phyloP scores from a whole-genome alignment of 2,888 invertebrate genomes.

The Orthonychiurus folsomi region DNA sequence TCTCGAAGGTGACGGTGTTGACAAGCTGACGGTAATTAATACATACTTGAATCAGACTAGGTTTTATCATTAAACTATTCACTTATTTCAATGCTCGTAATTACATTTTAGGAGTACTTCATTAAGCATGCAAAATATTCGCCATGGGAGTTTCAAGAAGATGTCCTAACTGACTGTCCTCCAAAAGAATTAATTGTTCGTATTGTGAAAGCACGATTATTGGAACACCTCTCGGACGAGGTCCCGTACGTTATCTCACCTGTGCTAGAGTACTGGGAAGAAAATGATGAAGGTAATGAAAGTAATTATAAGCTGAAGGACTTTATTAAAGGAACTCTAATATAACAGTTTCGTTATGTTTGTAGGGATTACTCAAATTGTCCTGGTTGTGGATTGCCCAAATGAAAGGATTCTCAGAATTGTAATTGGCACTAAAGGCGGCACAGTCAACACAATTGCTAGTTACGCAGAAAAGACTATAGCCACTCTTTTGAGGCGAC shows the following conservation, averaged over 20 bases:
- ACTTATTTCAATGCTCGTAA: too few relatives aligned
- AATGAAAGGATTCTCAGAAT: conserved; percentile 55
- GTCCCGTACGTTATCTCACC: conserved; percentile 70
- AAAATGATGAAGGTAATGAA: conserved; percentile 36
- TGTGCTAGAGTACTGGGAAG: conserved; percentile 53
- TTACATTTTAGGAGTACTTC: conserved; percentile 61
- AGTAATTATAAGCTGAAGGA: conserved; percentile 7
- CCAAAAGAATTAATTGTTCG: conserved; percentile 60
- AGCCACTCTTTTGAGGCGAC: conserved; percentile 56
- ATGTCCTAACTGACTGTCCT: conserved; percentile 63
- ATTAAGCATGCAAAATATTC: conserved; percentile 56
- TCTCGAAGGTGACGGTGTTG: conserved; percentile 63
- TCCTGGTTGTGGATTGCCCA: conserved; percentile 58
- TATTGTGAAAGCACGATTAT: conserved; percentile 69
- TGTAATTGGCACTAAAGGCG: conserved; percentile 60
- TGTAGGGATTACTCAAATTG: conserved; percentile 28
- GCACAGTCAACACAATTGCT: conserved; percentile 62
- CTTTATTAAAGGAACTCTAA: not conserved
- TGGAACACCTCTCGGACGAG: conserved; percentile 75
- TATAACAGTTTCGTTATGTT: not conserved
- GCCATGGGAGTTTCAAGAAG: conserved; percentile 58
- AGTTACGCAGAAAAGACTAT: conserved; percentile 56
- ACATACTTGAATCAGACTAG: too few relatives aligned
- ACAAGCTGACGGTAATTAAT: conserved; percentile 56
- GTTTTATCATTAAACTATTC: conserved; percentile 4